Evolutionary conservation across 2,113 vertebrate species (phyloP).

Genomic region (Paracanthobrama guichenoti): DNA sequence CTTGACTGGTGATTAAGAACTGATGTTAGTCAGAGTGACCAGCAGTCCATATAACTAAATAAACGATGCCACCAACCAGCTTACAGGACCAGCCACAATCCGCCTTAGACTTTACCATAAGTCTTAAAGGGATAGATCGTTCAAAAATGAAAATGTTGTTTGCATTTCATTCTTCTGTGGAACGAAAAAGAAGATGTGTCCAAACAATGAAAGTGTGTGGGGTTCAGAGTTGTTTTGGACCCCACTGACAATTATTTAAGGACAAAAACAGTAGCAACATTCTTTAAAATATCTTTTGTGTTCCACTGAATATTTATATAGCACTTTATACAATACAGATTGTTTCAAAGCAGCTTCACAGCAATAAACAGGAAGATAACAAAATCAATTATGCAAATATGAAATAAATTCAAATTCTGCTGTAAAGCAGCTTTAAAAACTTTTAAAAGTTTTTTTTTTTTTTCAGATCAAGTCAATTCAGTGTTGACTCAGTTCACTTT

Average conservation of each 20-base stretch:
- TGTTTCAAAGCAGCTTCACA: too few relatives aligned
- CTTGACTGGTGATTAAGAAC: slow-evolving; percentile 29
- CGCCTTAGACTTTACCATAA: not conserved
- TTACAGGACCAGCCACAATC: not conserved
- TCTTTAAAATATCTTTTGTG: not conserved
- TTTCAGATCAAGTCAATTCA: not conserved
- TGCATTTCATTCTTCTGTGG: not conserved
- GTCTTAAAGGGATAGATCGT: not conserved
- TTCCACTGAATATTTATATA: not conserved
- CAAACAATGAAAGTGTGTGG: too few relatives aligned
- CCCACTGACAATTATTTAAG: not conserved
- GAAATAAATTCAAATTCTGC: not conserved
- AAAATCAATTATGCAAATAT: not conserved
- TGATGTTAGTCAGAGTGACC: slow-evolving; percentile 25
- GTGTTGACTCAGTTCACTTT: too few relatives aligned
- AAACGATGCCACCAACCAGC: not conserved
- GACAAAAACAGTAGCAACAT: not conserved
- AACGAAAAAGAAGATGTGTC: not conserved
- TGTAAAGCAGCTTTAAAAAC: not conserved
- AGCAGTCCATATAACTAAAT: slow-evolving; percentile 27
- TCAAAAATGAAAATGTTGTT: not conserved
- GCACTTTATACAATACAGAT: too few relatives aligned
- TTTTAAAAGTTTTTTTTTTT: too few relatives aligned
- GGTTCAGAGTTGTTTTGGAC: not conserved
- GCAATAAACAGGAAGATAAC: too few relatives aligned